A percentile compares a stretch with the other conserved stretches of the same genome.
Evolutionary conservation across 2,888 invertebrate genomes (phyloP).

Genomic region (Tortricodes alternella): DNA sequence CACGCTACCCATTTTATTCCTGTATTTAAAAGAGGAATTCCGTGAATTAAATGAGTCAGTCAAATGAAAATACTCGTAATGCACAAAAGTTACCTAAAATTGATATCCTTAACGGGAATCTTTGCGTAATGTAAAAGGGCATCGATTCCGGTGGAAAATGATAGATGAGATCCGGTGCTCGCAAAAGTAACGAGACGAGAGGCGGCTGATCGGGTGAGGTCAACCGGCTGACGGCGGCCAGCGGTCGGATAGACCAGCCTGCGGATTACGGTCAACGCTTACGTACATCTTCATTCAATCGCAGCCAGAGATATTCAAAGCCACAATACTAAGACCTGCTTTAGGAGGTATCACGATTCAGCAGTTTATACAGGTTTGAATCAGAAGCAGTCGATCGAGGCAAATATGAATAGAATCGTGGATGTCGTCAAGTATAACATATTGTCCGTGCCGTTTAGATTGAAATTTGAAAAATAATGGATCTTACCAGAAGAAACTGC

Average conservation of each 20-base stretch:
- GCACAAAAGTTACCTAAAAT: slow-evolving; percentile 21
- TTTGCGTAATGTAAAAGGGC: slow-evolving; percentile 56
- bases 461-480: too few species aligned
- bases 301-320: slow-evolving; percentile 48
- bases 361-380: slow-evolving; percentile 7
- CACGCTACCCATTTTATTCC: too few species aligned
- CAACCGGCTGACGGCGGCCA: slow-evolving; percentile 63
- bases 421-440: too few species aligned
- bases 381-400: background rate
- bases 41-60: too few species aligned
- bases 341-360: slow-evolving; percentile 48
- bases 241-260: slow-evolving; percentile 53
- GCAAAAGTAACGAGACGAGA: slow-evolving; percentile 63
- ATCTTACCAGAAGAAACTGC: too few species aligned
- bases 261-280: slow-evolving; percentile 68
- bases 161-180: slow-evolving; percentile 65
- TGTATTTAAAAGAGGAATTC: too few species aligned
- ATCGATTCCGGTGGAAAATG: slow-evolving; percentile 61
- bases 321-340: slow-evolving; percentile 58
- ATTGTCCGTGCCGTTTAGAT: too few species aligned
- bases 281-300: slow-evolving; percentile 66
- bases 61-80: background rate
- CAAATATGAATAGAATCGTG: background rate
- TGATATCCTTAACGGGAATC: slow-evolving; percentile 48
- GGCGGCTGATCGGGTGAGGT: slow-evolving; percentile 67